Percentiles rank a stretch among this genome's conserved stretches.
phyloP scores from a whole-genome alignment of 2,888 invertebrate species.

The Neoascia interrupta region DNA sequence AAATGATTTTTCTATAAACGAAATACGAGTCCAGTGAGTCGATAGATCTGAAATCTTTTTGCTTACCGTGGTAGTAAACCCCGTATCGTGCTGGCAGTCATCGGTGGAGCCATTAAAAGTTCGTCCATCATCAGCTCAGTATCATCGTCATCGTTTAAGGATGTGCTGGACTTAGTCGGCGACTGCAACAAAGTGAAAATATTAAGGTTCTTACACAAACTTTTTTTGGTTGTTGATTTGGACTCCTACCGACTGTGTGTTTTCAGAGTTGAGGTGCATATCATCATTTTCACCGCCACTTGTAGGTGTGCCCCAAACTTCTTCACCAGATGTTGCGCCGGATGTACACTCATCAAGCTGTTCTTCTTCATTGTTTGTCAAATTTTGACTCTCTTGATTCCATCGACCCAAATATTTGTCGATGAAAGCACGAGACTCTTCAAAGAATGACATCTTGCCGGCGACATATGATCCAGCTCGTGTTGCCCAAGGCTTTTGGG shows the following conservation, averaged over 20 bases:
- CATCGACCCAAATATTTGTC: constrained; percentile 81
- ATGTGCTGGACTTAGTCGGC: constrained; percentile 83
- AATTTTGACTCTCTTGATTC: constrained; percentile 75
- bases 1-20: neutral
- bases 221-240: too few relatives aligned
- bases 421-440: constrained; percentile 81
- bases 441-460: constrained; percentile 88
- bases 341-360: constrained; percentile 87
- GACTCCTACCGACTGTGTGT: constrained; percentile 83
- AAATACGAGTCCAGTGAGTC: neutral
- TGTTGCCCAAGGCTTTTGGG: constrained; percentile 84
- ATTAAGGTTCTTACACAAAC: too few relatives aligned
- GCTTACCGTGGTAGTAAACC: constrained; percentile 85
- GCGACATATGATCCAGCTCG: constrained; percentile 90
- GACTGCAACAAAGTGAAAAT: constrained; percentile 81
- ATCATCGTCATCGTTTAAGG: constrained; percentile 87
- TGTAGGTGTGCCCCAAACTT: constrained; percentile 94
- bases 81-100: constrained; percentile 86
- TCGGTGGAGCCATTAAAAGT: constrained; percentile 87
- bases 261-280: constrained; percentile 84
- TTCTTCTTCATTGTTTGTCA: constrained; percentile 81
- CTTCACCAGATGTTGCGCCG: constrained; percentile 91
- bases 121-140: constrained; percentile 92
- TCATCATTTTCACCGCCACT: constrained; percentile 91
- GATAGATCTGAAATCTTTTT: neutral